Conservation (phyloP, 2,113 vertebrate species). For the Sinocyclocheilus rhinocerous region DNA sequence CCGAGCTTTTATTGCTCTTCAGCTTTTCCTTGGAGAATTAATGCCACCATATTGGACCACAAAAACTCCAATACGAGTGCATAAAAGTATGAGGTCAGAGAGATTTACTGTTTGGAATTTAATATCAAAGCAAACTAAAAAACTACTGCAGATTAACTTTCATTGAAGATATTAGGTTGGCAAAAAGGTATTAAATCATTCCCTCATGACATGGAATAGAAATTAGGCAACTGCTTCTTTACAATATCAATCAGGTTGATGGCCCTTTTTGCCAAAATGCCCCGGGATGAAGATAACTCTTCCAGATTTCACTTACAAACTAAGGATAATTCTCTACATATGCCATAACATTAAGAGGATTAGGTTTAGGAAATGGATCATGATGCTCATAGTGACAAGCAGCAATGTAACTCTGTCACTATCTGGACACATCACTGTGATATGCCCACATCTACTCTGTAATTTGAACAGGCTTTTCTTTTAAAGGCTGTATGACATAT, state of each 20-base stretch:
- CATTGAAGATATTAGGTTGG: background rate
- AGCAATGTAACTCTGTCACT: background rate
- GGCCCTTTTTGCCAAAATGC: background rate
- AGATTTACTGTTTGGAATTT: constrained; percentile 50
- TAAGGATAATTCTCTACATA: constrained; percentile 21
- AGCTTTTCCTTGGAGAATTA: constrained; percentile 47
- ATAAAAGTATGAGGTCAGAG: constrained; percentile 45
- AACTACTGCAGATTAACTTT: constrained; percentile 19
- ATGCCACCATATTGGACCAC: constrained; percentile 42
- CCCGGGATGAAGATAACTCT: background rate
- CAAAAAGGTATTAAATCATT: background rate
- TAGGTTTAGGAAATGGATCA: constrained; percentile 1
- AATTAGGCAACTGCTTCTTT: background rate
- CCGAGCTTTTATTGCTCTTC: constrained; percentile 52
- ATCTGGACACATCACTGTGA: background rate
- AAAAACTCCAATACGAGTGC: constrained; percentile 52
- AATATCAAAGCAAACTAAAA: constrained; percentile 37
- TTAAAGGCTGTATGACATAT: background rate
- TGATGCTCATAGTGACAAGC: constrained; percentile 13
- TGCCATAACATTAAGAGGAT: constrained; percentile 30
- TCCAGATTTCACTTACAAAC: background rate
- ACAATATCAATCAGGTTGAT: constrained; percentile 10
- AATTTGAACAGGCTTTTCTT: constrained; percentile 4
- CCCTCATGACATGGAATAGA: background rate
- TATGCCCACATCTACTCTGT: constrained; percentile 1